phyloP scores from a whole-genome alignment of 2,888 invertebrate genomes.

The Rugalucina vietnamica region DNA sequence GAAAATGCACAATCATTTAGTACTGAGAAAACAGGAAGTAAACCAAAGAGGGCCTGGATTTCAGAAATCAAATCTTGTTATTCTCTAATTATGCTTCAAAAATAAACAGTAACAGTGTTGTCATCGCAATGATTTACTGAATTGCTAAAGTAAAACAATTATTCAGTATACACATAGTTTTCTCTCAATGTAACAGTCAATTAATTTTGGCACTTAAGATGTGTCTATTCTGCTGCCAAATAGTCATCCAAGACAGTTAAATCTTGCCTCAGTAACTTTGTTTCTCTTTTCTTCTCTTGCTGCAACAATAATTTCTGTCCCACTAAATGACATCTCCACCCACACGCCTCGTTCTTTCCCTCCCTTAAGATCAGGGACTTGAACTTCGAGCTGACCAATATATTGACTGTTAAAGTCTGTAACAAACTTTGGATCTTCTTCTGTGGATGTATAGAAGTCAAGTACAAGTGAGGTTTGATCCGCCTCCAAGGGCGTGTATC shows the following conservation, averaged over 20 bases:
- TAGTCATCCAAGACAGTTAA: slow-evolving; percentile 34
- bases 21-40: too few relatives aligned
- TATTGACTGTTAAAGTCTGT: slow-evolving; percentile 56
- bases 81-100: too few relatives aligned
- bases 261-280: slow-evolving; percentile 46
- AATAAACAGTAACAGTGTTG: too few relatives aligned
- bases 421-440: slow-evolving; percentile 54
- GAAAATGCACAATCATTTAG: too few relatives aligned
- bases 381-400: slow-evolving; percentile 62
- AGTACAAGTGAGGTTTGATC: slow-evolving; percentile 58
- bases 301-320: slow-evolving; percentile 65
- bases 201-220: too few relatives aligned
- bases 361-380: slow-evolving; percentile 43
- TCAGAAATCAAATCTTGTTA: too few relatives aligned
- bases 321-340: slow-evolving; percentile 63
- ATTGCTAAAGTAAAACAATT: too few relatives aligned
- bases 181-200: too few relatives aligned
- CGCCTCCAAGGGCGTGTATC: slow-evolving; percentile 52
- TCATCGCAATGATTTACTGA: too few relatives aligned
- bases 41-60: too few relatives aligned
- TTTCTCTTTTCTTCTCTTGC: slow-evolving; percentile 54
- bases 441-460: slow-evolving; percentile 59
- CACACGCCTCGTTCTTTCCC: slow-evolving; percentile 58
- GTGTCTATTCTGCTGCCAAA: too few relatives aligned
- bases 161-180: too few relatives aligned